Percentiles rank a stretch among this genome's conserved stretches.
Conservation (phyloP, 2,797 vertebrate species). For the Kryptopterus vitreolus region DNA sequence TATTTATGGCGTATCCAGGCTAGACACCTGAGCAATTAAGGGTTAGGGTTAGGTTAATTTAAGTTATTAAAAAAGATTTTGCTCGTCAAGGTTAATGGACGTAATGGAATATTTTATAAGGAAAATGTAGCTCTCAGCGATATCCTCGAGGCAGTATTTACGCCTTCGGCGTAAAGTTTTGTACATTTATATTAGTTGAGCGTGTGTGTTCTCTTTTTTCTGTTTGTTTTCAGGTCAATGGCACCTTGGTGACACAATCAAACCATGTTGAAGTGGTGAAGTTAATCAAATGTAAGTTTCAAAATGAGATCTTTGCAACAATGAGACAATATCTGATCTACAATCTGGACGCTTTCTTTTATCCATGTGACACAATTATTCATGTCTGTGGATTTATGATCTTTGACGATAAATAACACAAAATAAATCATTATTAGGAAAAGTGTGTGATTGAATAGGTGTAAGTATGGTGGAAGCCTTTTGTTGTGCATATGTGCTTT, state of each 20-base stretch:
- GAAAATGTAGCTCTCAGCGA: neutral
- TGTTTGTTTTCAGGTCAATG: slow-evolving; percentile 81
- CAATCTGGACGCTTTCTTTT: too few relatives aligned
- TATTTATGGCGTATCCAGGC: too few relatives aligned
- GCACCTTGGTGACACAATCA: slow-evolving; percentile 92
- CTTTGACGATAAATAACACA: neutral
- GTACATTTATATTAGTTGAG: neutral
- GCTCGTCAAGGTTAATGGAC: neutral
- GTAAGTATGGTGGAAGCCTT: neutral
- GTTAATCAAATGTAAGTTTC: slow-evolving; percentile 92
- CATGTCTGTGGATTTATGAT: neutral
- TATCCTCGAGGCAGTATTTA: neutral
- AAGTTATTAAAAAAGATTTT: neutral
- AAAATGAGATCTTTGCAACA: neutral
- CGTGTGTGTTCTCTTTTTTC: neutral
- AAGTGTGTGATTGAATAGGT: too few relatives aligned
- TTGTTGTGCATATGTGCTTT: neutral
- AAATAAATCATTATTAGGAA: neutral
- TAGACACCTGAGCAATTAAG: too few relatives aligned
- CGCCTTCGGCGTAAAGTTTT: neutral
- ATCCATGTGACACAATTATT: neutral
- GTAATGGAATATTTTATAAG: neutral
- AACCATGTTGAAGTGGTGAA: slow-evolving; percentile 96
- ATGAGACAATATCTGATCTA: neutral
- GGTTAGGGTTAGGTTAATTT: neutral